phyloP scores from a whole-genome alignment of 2,888 invertebrate species.

The Gryllus longicercus region DNA sequence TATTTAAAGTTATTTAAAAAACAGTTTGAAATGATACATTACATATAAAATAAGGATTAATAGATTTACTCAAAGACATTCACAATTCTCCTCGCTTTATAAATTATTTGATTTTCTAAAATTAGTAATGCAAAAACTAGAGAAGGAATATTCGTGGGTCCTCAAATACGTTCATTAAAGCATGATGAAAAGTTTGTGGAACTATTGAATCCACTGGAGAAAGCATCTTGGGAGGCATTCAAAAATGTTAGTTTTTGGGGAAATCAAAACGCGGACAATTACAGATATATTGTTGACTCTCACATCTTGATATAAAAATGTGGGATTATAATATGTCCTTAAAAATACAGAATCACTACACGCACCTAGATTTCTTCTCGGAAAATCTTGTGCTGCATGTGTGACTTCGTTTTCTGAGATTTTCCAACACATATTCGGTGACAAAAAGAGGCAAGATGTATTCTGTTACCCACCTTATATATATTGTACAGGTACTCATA shows the following conservation, averaged over 20 bases:
- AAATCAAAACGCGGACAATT: slow-evolving; percentile 4
- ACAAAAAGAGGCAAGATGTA: too few relatives aligned
- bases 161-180: slow-evolving; percentile 24
- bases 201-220: slow-evolving; percentile 28
- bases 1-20: too few relatives aligned
- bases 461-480: too few relatives aligned
- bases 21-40: too few relatives aligned
- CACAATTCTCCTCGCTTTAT: neutral
- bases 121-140: too few relatives aligned
- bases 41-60: too few relatives aligned
- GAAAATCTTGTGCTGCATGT: too few relatives aligned
- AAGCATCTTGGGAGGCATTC: neutral
- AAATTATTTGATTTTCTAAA: too few relatives aligned
- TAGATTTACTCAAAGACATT: too few relatives aligned
- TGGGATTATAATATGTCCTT: neutral
- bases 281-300: slow-evolving; percentile 4
- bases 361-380: neutral
- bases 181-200: slow-evolving; percentile 26
- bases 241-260: neutral
- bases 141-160: slow-evolving; percentile 20
- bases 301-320: neutral
- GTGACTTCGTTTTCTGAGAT: too few relatives aligned
- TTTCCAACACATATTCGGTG: too few relatives aligned
- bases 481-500: too few relatives aligned
- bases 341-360: neutral